Evolutionary conservation across 1,140 invertebrate species (phyloP), one percentile per base, ranked within the genome.

Genomic region (Euura saliciscinereae): DNA sequence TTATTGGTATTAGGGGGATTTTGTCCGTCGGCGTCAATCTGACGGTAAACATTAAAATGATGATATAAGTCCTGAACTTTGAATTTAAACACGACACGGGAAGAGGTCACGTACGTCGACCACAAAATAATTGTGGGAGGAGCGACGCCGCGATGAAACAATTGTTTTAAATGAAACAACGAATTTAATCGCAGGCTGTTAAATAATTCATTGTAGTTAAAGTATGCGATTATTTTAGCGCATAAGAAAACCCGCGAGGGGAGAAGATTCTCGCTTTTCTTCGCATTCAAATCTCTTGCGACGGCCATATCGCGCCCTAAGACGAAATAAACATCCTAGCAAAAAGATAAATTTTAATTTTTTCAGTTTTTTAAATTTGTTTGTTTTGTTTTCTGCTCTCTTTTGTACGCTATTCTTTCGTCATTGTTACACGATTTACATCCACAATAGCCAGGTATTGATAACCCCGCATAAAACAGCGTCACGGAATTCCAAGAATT

Each of bases 261-360:
- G 13, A n/a, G 13, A 83, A 86, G 84, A 85, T 83, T 73, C 82
- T 73, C 78, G 85, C 85, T 83, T 87, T 79, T 83, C 85, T 84
- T 84, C 74, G 87, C 86, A 82, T 87, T 87, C 85, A 87, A 86
- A 81, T 86, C 86, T 84, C 85, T 82, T 74, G 65, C 66, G 42
- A 44, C 43, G 45, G 67, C 45, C 42, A 6, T 59, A 6, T n/a
- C 51, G 51, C 13, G 10, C 13, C 51, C 51, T 59, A 8, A n/a
- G 51, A 59, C 13, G 5, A 5, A 59, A 59, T 59, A 59, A 59
- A 3, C 13, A 3, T 59, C 51, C 8, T 59, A 3, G 51, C 13
- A 28, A 28, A 28, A 28, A 28, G 28, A 28, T 28, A 28, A 28
- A 28, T 28, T 28, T 28, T 0, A 28, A 1, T 28, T 28, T 28